Evolutionary conservation across 2,797 vertebrate genomes (phyloP), one percentile per base, ranked within the genome.

Genomic region (Melanotaenia trifasciata): DNA sequence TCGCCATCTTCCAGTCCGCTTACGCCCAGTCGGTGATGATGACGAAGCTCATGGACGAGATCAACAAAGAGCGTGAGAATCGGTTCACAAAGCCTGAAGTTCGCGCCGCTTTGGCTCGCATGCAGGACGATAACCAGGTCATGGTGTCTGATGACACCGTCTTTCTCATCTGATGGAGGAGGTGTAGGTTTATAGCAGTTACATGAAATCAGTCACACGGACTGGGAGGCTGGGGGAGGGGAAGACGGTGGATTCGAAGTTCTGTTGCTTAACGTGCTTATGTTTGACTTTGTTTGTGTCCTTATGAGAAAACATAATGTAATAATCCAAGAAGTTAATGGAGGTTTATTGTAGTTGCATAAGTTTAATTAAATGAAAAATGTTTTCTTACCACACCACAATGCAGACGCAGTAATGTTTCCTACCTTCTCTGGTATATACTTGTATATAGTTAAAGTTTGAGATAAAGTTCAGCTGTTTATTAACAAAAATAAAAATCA

Each of bases 61-160:
- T 99, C 89, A 99, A 97, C 93, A 93, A 77, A 0, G 92, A 87
- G 58, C 92, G 92, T 0, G 73, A 94, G 1, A 69, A 88, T 0
- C 89, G 90, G 1, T 99, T 99, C 90, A 93, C 93, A 0, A 47
- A 88, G 3, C 66, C 69, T 0, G 97, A 99, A 90, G 95, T 98
- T 40, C 95, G 94, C 2, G 30, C 88, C 0, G 96, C 97, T 0
- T 79, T 99, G 84, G 90, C 84, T 18, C 94, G 91, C 71, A 99
- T 99, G 98, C 97, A 99, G 88, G 96, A 98, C 0, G 96, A 97
- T 86, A 99, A 99, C 95, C 97, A 99, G 90, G 94, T 99, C 84
- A 99, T 99, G 98, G 91, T 99, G 91, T 96, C 97, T 0, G 97
- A 98, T 30, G 96, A 98, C 87, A 98, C 98, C 64, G 69, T 99